These are phyloP conservation scores for Leptosomus discolor DNA, from an alignment of 2,113 vertebrate species.

Conservation along the genomic window DNA sequence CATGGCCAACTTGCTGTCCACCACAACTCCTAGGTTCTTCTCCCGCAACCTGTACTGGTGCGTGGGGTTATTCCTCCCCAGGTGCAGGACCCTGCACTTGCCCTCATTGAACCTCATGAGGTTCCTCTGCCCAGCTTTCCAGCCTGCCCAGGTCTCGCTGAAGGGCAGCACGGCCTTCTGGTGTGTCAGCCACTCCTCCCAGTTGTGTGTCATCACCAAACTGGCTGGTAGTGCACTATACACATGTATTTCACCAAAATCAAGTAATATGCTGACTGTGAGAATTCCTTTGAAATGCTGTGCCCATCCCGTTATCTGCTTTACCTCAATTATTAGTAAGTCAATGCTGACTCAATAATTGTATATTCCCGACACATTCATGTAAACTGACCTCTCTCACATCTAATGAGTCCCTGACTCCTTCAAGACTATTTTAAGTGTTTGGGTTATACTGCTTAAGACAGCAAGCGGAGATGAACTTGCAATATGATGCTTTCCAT, in stretches of 20 bases:
- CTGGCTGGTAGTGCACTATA: too few relatives aligned
- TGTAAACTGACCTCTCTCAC: not conserved
- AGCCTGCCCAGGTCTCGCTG: too few relatives aligned
- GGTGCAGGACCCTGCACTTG: too few relatives aligned
- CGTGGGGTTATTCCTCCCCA: too few relatives aligned
- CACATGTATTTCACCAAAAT: not conserved
- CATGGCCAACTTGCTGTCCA: too few relatives aligned
- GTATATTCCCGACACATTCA: not conserved
- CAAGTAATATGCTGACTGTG: not conserved
- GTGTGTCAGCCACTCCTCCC: too few relatives aligned
- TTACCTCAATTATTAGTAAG: not conserved
- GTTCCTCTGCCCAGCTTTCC: too few relatives aligned
- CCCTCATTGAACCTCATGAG: too few relatives aligned
- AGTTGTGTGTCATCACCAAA: too few relatives aligned
- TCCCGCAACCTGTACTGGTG: too few relatives aligned
- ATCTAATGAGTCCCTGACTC: not conserved
- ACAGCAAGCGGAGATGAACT: not conserved
- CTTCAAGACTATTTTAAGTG: not conserved
- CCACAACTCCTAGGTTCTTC: too few relatives aligned
- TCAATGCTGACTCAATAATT: not conserved
- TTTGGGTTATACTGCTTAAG: not conserved
- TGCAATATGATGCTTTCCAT: not conserved
- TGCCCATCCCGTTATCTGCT: not conserved
- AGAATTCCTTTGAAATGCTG: not conserved
- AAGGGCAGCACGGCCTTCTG: too few relatives aligned